Evolutionary conservation across 2,797 vertebrate species (phyloP), one percentile per base, ranked within the genome.

Genomic region (Yasuhikotakia modesta): DNA sequence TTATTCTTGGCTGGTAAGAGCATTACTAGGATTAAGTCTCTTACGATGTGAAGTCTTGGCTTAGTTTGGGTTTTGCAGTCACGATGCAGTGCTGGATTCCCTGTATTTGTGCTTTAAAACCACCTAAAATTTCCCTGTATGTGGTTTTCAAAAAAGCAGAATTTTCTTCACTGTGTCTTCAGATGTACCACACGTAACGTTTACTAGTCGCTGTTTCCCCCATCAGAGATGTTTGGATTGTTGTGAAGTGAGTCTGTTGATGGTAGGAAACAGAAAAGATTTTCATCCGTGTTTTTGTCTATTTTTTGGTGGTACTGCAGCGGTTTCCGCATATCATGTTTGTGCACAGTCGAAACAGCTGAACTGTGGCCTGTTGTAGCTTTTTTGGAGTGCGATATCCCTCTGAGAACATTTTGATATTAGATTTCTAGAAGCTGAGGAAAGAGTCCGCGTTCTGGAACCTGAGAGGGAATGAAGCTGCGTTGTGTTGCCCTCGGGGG

Each of bases 21-120:
- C 86, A 90, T 93, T 93, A 93, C 87, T 73, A 82, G 91, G 92
- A 93, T 94, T 93, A 90, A 86, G 83, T 86, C 85, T 85, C 81
- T 89, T 89, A 57, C 64, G 71, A 46, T 30, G 60, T 63, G 57
- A 53, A 45, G 71, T 66, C 50, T 66, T 30, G 39, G 52, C 64
- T 68, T 76, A 24, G 13, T 32, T 61, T 19, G 30, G 79, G 72
- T 63, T 83, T 71, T 48, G 45, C 19, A 5, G 22, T 83, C 53
- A 69, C 69, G 67, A 75, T 45, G 67, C 50, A 17, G 19, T 46
- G 43, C 68, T 64, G 63, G 66, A 76, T 48, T 76, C 17, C 21
- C 57, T 30, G n/a, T 27, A 32, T 64, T 74, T 65, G 45, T 43
- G 39, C 8, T 43, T 39, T 43, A 43, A 68, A 76, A 60, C 55